Evolutionary conservation across 1,140 invertebrate species (phyloP).

Genomic region (Aphis gossypii): DNA sequence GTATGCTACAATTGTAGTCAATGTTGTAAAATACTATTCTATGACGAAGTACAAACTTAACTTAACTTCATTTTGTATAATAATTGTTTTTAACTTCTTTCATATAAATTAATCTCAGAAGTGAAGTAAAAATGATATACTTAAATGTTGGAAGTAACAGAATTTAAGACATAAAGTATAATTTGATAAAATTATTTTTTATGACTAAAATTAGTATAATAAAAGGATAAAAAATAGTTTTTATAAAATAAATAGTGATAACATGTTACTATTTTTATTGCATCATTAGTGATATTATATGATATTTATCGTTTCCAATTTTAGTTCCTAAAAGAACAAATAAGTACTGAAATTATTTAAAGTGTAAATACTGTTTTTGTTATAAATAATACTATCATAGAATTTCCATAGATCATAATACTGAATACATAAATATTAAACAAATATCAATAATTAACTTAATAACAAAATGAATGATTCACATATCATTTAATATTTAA

Average conservation of each 20-base stretch:
- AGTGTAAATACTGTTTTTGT: slow-evolving; percentile 26
- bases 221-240: neutral
- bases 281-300: neutral
- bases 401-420: neutral
- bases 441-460: neutral
- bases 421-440: slow-evolving; percentile 4
- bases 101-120: neutral
- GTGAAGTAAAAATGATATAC: neutral
- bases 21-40: slow-evolving; percentile 1
- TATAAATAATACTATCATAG: slow-evolving; percentile 34
- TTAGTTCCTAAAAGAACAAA: neutral
- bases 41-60: neutral
- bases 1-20: neutral
- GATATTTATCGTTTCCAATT: neutral
- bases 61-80: neutral
- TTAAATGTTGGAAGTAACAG: neutral
- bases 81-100: neutral
- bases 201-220: neutral
- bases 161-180: neutral
- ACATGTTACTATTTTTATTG: neutral
- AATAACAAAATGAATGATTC: neutral
- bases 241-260: slow-evolving; percentile 23
- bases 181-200: neutral
- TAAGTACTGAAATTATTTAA: slow-evolving; percentile 20
- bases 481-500: slow-evolving; percentile 30